Evolutionary conservation across 2,888 invertebrate genomes (phyloP).

Genomic region (Drosophila silvestris): DNA sequence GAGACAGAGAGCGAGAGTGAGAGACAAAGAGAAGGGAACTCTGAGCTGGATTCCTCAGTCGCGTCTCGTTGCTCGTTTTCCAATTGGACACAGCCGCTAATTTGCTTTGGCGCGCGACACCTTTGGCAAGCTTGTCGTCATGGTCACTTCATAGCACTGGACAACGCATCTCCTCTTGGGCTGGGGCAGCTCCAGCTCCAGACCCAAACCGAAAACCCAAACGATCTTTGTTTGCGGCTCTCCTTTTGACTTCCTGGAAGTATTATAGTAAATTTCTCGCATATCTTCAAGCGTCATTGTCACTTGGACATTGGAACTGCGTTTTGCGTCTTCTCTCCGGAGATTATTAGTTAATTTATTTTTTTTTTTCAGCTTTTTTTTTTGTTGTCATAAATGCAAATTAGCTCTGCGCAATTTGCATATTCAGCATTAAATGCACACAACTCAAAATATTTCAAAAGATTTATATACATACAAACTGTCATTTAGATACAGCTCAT

Average conservation of each 20-base stretch:
- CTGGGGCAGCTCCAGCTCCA: slow-evolving; percentile 11
- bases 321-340: slow-evolving; percentile 45
- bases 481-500: not conserved
- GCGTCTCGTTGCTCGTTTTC: slow-evolving; percentile 67
- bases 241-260: slow-evolving; percentile 76
- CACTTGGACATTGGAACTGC: slow-evolving; percentile 24
- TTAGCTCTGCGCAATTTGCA: slow-evolving; percentile 78
- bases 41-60: slow-evolving; percentile 18
- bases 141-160: slow-evolving; percentile 71
- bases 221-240: slow-evolving; percentile 63
- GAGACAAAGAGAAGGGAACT: not conserved
- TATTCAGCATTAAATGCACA: slow-evolving; percentile 75
- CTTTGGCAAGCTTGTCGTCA: slow-evolving; percentile 65
- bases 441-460: slow-evolving; percentile 28
- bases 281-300: slow-evolving; percentile 69
- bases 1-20: not conserved
- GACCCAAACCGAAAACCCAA: slow-evolving; percentile 7
- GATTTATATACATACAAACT: slow-evolving; percentile 32
- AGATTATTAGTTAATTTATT: slow-evolving; percentile 73
- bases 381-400: slow-evolving; percentile 72
- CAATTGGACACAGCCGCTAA: slow-evolving; percentile 83
- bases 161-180: slow-evolving; percentile 55
- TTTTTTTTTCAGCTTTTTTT: slow-evolving; percentile 46
- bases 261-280: slow-evolving; percentile 81
- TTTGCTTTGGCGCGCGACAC: slow-evolving; percentile 81